phyloP scores from a whole-genome alignment of 2,113 vertebrate species.

The Charina bottae region DNA sequence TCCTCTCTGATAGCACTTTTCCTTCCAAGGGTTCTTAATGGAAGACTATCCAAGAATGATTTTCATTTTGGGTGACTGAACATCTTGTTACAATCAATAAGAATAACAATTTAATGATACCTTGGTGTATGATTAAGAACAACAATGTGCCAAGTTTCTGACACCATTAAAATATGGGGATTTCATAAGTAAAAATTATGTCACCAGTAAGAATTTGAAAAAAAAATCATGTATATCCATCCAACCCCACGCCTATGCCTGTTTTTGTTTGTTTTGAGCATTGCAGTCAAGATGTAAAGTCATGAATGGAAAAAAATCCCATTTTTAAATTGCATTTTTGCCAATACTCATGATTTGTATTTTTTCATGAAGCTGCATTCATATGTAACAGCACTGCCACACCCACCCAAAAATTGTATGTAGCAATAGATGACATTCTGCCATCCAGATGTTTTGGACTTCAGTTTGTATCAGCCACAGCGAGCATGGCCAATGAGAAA shows the following conservation, averaged over 20 bases:
- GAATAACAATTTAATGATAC: slow-evolving; percentile 20
- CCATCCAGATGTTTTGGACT: neutral
- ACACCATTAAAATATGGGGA: neutral
- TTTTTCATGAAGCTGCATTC: slow-evolving; percentile 28
- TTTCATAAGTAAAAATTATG: neutral
- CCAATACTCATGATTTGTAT: slow-evolving; percentile 19
- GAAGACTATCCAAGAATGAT: neutral
- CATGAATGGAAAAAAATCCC: slow-evolving; percentile 3
- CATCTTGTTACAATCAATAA: slow-evolving; percentile 31
- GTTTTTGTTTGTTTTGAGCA: neutral
- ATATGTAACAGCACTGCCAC: slow-evolving; percentile 8
- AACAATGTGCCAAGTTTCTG: neutral
- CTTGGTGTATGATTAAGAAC: neutral
- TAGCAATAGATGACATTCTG: neutral
- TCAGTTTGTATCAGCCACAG: neutral
- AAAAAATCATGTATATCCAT: neutral
- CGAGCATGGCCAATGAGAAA: neutral
- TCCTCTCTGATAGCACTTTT: neutral
- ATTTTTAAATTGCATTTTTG: neutral
- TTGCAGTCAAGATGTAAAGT: neutral
- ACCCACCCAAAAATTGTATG: slow-evolving; percentile 39
- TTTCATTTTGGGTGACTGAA: neutral
- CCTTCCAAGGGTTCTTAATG: neutral
- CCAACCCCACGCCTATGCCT: neutral
- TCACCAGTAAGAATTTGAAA: slow-evolving; percentile 15